Evolutionary conservation across 2,888 invertebrate species (phyloP).

Genomic region (Sesia apiformis): DNA sequence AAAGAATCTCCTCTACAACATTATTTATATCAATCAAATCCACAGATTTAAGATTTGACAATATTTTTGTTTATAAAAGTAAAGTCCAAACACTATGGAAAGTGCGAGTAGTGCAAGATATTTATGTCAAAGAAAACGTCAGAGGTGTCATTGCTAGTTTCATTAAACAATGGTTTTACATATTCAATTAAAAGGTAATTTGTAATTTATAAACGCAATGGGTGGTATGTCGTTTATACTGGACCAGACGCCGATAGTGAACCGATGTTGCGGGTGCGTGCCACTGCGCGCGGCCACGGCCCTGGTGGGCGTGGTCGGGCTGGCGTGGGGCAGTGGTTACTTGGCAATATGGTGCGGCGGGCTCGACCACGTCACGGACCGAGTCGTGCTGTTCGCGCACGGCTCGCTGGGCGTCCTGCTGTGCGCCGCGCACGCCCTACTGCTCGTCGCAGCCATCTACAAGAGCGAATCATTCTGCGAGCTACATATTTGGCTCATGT

Average conservation of each 20-base stretch:
- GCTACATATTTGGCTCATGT: slow-evolving; percentile 29
- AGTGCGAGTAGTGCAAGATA: too few species aligned
- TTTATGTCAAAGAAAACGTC: too few species aligned
- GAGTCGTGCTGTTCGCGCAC: background rate
- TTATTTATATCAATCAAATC: too few species aligned
- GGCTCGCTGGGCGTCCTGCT: slow-evolving; percentile 21
- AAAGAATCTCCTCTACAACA: too few species aligned
- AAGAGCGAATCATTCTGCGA: slow-evolving; percentile 26
- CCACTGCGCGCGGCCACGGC: slow-evolving; percentile 21
- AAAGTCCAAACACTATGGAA: too few species aligned
- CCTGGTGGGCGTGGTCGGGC: slow-evolving; percentile 19
- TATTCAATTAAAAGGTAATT: too few species aligned
- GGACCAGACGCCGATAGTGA: slow-evolving; percentile 24
- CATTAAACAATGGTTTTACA: too few species aligned
- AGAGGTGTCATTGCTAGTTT: too few species aligned
- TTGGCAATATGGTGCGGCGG: slow-evolving; percentile 11
- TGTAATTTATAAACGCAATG: too few species aligned
- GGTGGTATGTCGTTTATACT: background rate
- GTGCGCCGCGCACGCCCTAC: slow-evolving; percentile 20
- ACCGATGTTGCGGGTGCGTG: slow-evolving; percentile 20
- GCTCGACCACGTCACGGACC: slow-evolving; percentile 7
- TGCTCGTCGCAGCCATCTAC: slow-evolving; percentile 17
- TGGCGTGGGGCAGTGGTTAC: slow-evolving; percentile 13
- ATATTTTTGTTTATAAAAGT: too few species aligned
- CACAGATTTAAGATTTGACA: too few species aligned